Evolutionary conservation across 1,140 invertebrate species (phyloP).

Genomic region (Catajapyx aquilonaris): DNA sequence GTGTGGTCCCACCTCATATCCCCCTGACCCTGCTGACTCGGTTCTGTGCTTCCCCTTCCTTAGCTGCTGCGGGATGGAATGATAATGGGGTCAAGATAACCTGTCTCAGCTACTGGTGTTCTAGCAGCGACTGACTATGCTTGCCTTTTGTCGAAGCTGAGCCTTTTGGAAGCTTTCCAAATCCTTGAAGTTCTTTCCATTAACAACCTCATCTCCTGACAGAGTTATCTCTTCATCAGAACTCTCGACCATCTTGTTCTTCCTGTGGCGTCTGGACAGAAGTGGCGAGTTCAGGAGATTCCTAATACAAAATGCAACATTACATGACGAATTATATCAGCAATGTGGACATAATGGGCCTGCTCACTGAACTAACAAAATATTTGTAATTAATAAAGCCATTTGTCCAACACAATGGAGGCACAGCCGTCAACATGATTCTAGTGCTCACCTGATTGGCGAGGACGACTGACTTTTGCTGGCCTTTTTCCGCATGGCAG

Average conservation of each 20-base stretch:
- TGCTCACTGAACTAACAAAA: no score
- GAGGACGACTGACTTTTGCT: slow-evolving; percentile 55
- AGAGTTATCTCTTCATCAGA: slow-evolving; percentile 61
- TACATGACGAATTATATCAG: no score
- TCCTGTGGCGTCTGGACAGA: slow-evolving; percentile 45
- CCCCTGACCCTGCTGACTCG: no score
- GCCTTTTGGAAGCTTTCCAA: slow-evolving; percentile 88
- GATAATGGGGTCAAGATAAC: no score
- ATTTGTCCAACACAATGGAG: slow-evolving; percentile 3
- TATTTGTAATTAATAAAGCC: slow-evolving; percentile 4
- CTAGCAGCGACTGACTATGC: no score
- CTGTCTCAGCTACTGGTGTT: no score
- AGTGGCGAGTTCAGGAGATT: slow-evolving; percentile 62
- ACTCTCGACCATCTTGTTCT: slow-evolving; percentile 53
- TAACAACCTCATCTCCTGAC: slow-evolving; percentile 36
- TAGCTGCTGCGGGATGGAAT: no score
- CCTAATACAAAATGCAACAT: slow-evolving; percentile 16
- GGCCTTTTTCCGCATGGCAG: slow-evolving; percentile 43
- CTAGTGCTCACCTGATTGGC: slow-evolving; percentile 32
- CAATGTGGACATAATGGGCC: no score
- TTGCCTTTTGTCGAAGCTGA: slow-evolving; percentile 77
- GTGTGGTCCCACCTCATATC: no score
- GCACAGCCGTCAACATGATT: background rate
- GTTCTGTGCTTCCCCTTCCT: no score
- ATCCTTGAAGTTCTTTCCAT: slow-evolving; percentile 55